Base-by-base conservation (phyloP, 2,113 vertebrate species). In the Stercorarius parasiticus region DNA sequence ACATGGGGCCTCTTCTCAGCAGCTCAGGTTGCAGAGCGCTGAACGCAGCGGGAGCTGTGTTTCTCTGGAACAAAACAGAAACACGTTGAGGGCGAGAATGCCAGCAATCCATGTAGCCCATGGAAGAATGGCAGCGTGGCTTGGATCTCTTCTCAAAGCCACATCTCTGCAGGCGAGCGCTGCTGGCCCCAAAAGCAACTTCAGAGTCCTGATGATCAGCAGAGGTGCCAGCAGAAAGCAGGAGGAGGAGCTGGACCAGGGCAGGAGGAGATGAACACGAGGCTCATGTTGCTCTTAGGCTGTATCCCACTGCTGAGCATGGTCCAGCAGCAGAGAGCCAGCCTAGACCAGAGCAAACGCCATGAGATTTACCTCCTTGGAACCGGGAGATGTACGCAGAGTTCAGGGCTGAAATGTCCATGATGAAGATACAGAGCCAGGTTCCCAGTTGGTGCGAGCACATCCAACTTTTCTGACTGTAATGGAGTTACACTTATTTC, bases 21-120 rank as follows among this genome's bases (percentile, higher is more conserved):
- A 83, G 94, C 91, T 93, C 89, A 26, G 95, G 94, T 86, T 85
- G 91, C 93, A 90, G 86, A 19, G 84, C 67, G 85, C 77, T 79
- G 74, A 5, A 19, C 71, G 9, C 70, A 80, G 84, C 40, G 0
- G 93, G 73, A 69, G 5, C 49, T 40, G 80, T 72, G 55, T 96
- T 97, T 96, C 93, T 45, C 82, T 88, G 93, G 97, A 96, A 97
- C 73, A 82, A 90, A 95, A 15, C 34, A 87, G 80, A 66, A 93
- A 50, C 96, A 87, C 1, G 20, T 6, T 86, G 62, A 25, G 32
- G 71, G 8, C 0, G 4, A 45, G 49, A 69, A 53, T 42, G 53
- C 74, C 89, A 80, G 93, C 73, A 13, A 38, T 5, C 40, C 38
- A 22, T 61, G 89, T 11, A 40, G 82, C 82, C 88, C 36, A 6